phyloP scores from a whole-genome alignment of 1,140 invertebrate species.

The Ganaspis sp. region DNA sequence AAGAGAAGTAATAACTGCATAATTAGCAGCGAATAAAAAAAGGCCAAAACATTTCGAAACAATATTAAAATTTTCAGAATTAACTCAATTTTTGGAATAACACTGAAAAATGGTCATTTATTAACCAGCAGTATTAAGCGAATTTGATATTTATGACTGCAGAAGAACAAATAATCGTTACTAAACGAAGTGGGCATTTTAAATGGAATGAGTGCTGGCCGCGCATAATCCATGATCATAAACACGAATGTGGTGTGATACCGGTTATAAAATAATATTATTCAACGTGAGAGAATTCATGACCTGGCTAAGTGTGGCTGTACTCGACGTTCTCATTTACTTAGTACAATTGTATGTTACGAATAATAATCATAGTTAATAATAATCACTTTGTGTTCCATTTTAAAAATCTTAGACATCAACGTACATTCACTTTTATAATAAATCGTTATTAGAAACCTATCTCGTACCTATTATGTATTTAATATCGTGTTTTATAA shows the following conservation, averaged over 20 bases:
- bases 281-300: slow-evolving; percentile 64
- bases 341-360: slow-evolving; percentile 61
- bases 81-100: not conserved
- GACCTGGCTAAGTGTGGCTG: slow-evolving; percentile 61
- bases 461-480: slow-evolving; percentile 70
- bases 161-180: slow-evolving; percentile 18
- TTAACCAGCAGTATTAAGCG: not conserved
- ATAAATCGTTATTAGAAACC: slow-evolving; percentile 74
- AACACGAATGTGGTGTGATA: slow-evolving; percentile 56
- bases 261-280: slow-evolving; percentile 62
- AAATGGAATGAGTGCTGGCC: slow-evolving; percentile 30
- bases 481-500: slow-evolving; percentile 63
- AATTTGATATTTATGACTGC: not conserved
- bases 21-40: too few relatives aligned
- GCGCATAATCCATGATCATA: slow-evolving; percentile 47
- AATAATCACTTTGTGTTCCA: slow-evolving; percentile 63
- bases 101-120: slow-evolving; percentile 5
- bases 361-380: slow-evolving; percentile 67
- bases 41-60: too few relatives aligned
- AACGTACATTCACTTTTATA: slow-evolving; percentile 74
- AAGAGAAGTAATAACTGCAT: too few relatives aligned
- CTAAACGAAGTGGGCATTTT: slow-evolving; percentile 19
- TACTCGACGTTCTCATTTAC: slow-evolving; percentile 59
- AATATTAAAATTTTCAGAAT: not conserved
- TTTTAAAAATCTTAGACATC: slow-evolving; percentile 75